Evolutionary conservation across 2,888 invertebrate genomes (phyloP), one percentile per base, ranked within the genome.

Genomic region (Pseudanteris insignis): DNA sequence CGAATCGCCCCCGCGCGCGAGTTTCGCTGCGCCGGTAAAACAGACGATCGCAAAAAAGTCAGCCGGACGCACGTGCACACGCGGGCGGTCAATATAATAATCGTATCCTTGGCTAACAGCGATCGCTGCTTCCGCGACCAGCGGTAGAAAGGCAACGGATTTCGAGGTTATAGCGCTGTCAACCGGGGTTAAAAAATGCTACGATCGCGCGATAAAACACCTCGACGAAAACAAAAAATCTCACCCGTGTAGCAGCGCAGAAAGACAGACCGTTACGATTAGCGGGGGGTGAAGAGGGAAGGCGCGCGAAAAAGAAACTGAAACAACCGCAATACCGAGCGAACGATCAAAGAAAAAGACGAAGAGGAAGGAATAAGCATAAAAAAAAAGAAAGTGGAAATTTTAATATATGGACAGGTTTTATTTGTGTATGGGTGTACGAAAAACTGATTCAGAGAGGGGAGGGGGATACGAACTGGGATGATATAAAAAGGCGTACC

Each of bases 401-500:
- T n/a, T n/a, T n/a, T n/a, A n/a, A n/a, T n/a, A n/a, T n/a, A n/a
- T n/a, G n/a, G n/a, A n/a, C n/a, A n/a, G n/a, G n/a, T n/a, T n/a
- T n/a, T n/a, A n/a, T n/a, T n/a, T n/a, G n/a, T n/a, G n/a, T n/a
- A n/a, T n/a, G n/a, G n/a, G n/a, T n/a, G 18, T 18, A 18, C 18
- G 18, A 4, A 4, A 4, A 6, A 18, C 18, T 3, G 18, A 18
- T 4, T 4, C 18, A 4, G 18, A 18, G 3, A 3, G 18, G 6
- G 6, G 3, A 18, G 4, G 18, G 3, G 18, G 18, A 18, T 4
- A 18, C 18, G 18, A 18, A 18, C 6, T 6, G 18, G 3, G 18
- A 18, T 18, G 18, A 18, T 6, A 18, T 18, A 18, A 3, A 3
- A 4, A 6, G 38, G 68, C 72, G 15, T 65, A 77, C 76, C 76